Percentiles rank a stretch among this genome's conserved stretches.
phyloP scores from a whole-genome alignment of 2,888 invertebrate genomes.

The Caradrina kadenii region DNA sequence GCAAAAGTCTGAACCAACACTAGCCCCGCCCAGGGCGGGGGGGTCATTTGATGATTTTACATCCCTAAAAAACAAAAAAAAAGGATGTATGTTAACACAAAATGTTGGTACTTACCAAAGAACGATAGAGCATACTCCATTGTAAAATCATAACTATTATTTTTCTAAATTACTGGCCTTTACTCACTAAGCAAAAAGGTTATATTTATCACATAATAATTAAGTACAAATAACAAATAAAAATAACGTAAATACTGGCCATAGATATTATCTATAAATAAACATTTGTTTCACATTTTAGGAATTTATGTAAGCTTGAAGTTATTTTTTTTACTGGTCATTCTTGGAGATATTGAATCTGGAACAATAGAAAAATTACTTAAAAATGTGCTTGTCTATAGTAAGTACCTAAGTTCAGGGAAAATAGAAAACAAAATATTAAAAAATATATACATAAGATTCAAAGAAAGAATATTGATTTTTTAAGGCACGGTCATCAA shows the following conservation, averaged over 20 bases:
- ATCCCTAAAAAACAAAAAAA: no score
- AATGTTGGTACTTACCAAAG: conserved; percentile 48
- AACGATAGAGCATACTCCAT: conserved; percentile 27
- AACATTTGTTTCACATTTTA: conserved; percentile 45
- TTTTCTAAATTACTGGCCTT: conserved; percentile 76
- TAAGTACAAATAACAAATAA: conserved; percentile 10
- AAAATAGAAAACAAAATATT: no score
- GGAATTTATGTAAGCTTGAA: background rate
- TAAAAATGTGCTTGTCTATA: background rate
- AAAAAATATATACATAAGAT: no score
- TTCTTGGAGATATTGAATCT: conserved; percentile 47
- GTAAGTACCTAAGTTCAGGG: no score
- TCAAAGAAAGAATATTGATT: no score
- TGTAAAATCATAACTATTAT: conserved; percentile 37
- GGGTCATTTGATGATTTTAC: no score
- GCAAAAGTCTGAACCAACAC: no score
- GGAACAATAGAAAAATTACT: conserved; percentile 56
- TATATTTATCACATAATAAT: conserved; percentile 46
- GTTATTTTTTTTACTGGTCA: conserved; percentile 7
- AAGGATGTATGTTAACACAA: no score
- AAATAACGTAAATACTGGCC: conserved; percentile 53
- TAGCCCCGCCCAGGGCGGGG: no score
- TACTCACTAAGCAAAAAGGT: conserved; percentile 40
- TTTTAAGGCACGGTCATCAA: no score
- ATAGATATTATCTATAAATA: background rate